These are phyloP conservation scores for Ataeniobius toweri DNA, from an alignment of 2,797 vertebrate species.

Conservation along the genomic window DNA sequence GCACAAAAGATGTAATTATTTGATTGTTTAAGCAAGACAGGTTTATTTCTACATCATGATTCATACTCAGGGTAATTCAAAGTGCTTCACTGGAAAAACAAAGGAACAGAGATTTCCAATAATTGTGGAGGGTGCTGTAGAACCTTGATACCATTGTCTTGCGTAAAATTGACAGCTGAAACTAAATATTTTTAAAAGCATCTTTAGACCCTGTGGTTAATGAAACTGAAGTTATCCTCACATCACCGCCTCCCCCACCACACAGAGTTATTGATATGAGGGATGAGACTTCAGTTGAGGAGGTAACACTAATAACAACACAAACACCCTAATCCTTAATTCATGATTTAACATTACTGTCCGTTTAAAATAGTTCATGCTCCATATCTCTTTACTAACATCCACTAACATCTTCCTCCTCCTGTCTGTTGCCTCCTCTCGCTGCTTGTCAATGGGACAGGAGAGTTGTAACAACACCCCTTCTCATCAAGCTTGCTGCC, in stretches of 20 bases:
- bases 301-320: slow-evolving; percentile 49
- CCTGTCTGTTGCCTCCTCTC: slow-evolving; percentile 48
- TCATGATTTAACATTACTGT: background rate
- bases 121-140: background rate
- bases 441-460: slow-evolving; percentile 62
- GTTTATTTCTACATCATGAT: background rate
- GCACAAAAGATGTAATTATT: background rate
- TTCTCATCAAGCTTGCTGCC: slow-evolving; percentile 79
- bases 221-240: slow-evolving; percentile 44
- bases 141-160: background rate
- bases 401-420: slow-evolving; percentile 54
- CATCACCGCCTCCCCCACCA: slow-evolving; percentile 55
- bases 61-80: background rate
- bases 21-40: background rate
- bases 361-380: slow-evolving; percentile 8
- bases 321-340: slow-evolving; percentile 6
- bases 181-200: slow-evolving; percentile 41
- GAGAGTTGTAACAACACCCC: slow-evolving; percentile 79
- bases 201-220: slow-evolving; percentile 43
- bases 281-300: slow-evolving; percentile 50
- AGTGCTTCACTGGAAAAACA: background rate
- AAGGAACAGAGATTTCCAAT: background rate
- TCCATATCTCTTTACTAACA: slow-evolving; percentile 51
- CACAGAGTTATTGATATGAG: slow-evolving; percentile 55
- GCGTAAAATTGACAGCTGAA: slow-evolving; percentile 1